Evolutionary conservation across 2,888 invertebrate species (phyloP).

Genomic region (Tolmerus cingulatus): DNA sequence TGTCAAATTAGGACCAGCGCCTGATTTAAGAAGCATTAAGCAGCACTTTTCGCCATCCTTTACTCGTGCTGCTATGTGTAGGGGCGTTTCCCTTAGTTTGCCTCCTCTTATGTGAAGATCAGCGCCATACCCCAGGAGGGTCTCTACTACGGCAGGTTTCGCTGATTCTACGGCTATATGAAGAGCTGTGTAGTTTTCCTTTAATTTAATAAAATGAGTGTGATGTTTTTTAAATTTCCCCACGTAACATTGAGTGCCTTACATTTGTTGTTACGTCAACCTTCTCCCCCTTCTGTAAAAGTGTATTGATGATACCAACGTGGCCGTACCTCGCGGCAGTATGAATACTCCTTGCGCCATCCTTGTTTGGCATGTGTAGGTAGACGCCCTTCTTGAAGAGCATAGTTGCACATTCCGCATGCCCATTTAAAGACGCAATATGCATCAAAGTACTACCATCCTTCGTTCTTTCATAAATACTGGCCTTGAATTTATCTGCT

Average conservation of each 20-base stretch:
- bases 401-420: constrained; percentile 98
- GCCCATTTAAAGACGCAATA: constrained; percentile 95
- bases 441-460: constrained; percentile 99
- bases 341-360: constrained; percentile 95
- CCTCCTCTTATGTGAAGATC: constrained; percentile 95
- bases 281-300: constrained; percentile 94
- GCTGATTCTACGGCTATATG: constrained; percentile 97
- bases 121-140: constrained; percentile 94
- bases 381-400: constrained; percentile 98
- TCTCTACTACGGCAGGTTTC: constrained; percentile 94
- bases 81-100: constrained; percentile 88
- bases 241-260: constrained; percentile 53
- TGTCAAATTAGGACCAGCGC: constrained; percentile 93
- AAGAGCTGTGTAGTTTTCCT: constrained; percentile 97
- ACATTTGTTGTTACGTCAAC: constrained; percentile 96
- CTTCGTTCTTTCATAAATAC: constrained; percentile 94
- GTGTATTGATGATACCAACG: constrained; percentile 94
- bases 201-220: not conserved
- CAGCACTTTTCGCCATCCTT: constrained; percentile 93
- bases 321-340: constrained; percentile 97
- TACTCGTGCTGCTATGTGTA: constrained; percentile 96
- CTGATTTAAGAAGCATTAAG: constrained; percentile 96
- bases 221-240: not conserved
- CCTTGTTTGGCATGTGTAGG: constrained; percentile 98
- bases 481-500: constrained; percentile 97